These are phyloP conservation scores for Drosophila prolongata DNA, from an alignment of 2,888 invertebrate genomes.

Conservation along the genomic window DNA sequence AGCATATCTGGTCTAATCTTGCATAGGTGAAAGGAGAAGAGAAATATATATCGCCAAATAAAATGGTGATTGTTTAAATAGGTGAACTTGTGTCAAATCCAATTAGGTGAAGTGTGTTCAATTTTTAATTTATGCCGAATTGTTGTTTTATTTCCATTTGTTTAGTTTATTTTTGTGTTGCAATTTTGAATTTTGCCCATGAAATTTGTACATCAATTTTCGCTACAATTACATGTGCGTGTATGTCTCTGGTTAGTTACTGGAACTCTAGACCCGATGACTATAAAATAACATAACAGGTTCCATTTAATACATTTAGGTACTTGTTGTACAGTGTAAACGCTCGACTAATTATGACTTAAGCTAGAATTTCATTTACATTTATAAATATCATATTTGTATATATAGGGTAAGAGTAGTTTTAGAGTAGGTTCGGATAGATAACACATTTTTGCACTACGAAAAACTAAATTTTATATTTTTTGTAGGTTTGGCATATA, in stretches of 20 bases:
- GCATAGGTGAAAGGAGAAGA: conserved; percentile 13
- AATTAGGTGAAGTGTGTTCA: conserved; percentile 10
- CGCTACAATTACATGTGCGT: conserved; percentile 49
- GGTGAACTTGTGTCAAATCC: conserved; percentile 14
- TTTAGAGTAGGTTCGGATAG: conserved; percentile 38
- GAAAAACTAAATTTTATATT: conserved; percentile 22
- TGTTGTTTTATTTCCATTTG: conserved; percentile 40
- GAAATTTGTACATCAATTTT: conserved; percentile 35
- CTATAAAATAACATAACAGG: conserved; percentile 71
- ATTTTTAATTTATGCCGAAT: conserved; percentile 41
- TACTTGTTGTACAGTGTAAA: conserved; percentile 58
- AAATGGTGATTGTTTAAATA: conserved; percentile 7
- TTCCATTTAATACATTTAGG: conserved; percentile 65
- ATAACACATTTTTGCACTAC: conserved; percentile 39
- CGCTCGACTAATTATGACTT: conserved; percentile 50
- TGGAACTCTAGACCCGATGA: conserved; percentile 53
- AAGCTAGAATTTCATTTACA: conserved; percentile 60
- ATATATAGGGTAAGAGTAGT: conserved; percentile 42
- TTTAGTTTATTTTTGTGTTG: conserved; percentile 22
- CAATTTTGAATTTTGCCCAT: conserved; percentile 30
- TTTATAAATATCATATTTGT: conserved; percentile 49
- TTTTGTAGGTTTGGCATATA: conserved; percentile 33
- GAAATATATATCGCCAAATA: conserved; percentile 26
- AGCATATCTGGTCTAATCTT: conserved; percentile 26
- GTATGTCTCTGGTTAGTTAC: conserved; percentile 63